Conservation (phyloP, 1,140 invertebrate species). For the Ceratina australensis region DNA sequence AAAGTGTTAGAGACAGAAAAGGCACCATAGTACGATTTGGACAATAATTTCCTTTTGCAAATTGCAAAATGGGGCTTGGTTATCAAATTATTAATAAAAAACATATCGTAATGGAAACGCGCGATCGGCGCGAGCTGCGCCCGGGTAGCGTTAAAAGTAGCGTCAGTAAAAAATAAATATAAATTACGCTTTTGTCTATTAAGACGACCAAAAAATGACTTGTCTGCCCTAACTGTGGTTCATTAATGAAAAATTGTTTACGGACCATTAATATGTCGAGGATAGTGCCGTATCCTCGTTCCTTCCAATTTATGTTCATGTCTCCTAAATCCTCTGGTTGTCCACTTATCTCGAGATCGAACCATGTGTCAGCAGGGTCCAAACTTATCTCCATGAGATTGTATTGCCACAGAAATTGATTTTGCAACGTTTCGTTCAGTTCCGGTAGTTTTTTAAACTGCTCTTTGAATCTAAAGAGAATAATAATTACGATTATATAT, state of each 20-base stretch:
- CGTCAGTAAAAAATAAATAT: too few relatives aligned
- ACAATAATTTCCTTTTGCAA: too few relatives aligned
- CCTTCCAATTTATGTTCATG: slow-evolving; percentile 81
- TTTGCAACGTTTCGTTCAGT: slow-evolving; percentile 63
- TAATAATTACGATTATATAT: too few relatives aligned
- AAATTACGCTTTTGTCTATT: too few relatives aligned
- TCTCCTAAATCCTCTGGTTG: slow-evolving; percentile 80
- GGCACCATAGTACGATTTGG: too few relatives aligned
- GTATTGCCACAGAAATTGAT: slow-evolving; percentile 76
- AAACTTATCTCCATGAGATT: slow-evolving; percentile 77
- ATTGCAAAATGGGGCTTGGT: too few relatives aligned
- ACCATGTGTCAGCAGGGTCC: slow-evolving; percentile 81
- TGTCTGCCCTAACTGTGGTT: too few relatives aligned
- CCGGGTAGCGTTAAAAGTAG: too few relatives aligned
- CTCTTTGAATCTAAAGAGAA: slow-evolving; percentile 47
- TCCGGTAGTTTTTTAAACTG: slow-evolving; percentile 47
- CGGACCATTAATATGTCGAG: slow-evolving; percentile 81
- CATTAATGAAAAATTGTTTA: neutral
- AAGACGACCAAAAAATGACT: too few relatives aligned
- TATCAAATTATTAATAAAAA: neutral
- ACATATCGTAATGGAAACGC: neutral
- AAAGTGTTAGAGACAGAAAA: too few relatives aligned
- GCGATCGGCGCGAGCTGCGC: neutral
- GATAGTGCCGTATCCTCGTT: slow-evolving; percentile 81
- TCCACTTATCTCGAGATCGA: slow-evolving; percentile 79